phyloP scores from a whole-genome alignment of 2,113 vertebrate species.

The Urocynchramus pylzowi region DNA sequence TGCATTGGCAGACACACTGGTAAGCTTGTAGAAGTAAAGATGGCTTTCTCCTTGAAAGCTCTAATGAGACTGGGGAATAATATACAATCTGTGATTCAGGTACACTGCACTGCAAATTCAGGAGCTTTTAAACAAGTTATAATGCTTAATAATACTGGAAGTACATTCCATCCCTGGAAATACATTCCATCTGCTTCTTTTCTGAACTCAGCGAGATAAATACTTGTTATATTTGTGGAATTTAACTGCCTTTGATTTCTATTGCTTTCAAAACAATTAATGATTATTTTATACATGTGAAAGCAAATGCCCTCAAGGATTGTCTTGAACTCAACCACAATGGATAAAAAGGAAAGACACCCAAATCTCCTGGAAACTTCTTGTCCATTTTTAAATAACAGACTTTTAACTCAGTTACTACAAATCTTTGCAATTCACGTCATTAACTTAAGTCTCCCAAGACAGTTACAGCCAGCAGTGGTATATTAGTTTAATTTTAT shows the following conservation, averaged over 20 bases:
- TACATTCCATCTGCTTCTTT: conserved; percentile 59
- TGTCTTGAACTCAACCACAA: background rate
- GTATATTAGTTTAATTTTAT: background rate
- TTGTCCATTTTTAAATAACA: conserved; percentile 26
- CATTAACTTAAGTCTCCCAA: background rate
- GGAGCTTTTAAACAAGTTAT: conserved; percentile 65
- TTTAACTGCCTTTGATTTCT: conserved; percentile 53
- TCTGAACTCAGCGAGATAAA: conserved; percentile 42
- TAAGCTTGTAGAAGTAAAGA: conserved; percentile 66
- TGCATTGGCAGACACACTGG: conserved; percentile 64
- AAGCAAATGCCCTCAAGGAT: conserved; percentile 41
- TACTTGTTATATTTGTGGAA: conserved; percentile 47
- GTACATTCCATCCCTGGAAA: conserved; percentile 53
- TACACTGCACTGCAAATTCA: conserved; percentile 42
- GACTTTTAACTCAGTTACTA: conserved; percentile 15
- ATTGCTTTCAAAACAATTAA: conserved; percentile 30
- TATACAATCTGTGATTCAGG: conserved; percentile 70
- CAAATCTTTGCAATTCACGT: background rate
- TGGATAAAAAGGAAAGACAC: conserved; percentile 23
- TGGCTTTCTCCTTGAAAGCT: conserved; percentile 77
- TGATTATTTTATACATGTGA: conserved; percentile 33
- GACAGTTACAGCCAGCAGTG: background rate
- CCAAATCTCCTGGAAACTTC: conserved; percentile 43
- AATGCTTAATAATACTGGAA: conserved; percentile 53
- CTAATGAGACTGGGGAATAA: conserved; percentile 74